Conservation (phyloP, 2,113 vertebrate species). For the Gallinago media region DNA sequence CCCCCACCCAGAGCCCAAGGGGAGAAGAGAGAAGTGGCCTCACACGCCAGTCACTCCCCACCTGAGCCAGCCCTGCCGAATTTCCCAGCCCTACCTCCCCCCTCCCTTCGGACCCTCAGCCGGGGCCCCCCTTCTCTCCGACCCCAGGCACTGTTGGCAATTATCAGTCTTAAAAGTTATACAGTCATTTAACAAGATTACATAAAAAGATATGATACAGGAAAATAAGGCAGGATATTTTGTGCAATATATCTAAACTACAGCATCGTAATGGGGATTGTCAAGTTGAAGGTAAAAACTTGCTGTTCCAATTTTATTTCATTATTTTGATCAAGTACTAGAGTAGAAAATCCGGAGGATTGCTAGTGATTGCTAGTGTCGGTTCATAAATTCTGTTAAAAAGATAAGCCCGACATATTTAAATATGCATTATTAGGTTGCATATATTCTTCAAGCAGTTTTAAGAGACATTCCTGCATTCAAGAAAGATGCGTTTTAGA, state of each 20-base stretch:
- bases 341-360: background rate
- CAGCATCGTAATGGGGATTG: background rate
- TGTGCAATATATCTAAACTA: background rate
- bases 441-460: background rate
- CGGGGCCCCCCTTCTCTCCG: no score
- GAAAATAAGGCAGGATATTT: background rate
- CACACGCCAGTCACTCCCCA: background rate
- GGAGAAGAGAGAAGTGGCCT: background rate
- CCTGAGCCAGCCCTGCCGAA: background rate
- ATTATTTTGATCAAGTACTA: background rate
- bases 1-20: background rate
- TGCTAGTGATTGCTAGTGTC: background rate
- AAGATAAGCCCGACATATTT: background rate
- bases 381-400: conserved; percentile 7
- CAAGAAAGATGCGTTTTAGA: background rate
- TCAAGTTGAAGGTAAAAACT: background rate
- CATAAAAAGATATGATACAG: conserved; percentile 1
- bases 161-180: background rate
- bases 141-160: background rate
- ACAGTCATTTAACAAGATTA: background rate
- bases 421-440: background rate
- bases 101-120: background rate
- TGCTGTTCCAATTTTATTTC: background rate
- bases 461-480: background rate
- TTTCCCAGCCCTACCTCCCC: rapidly evolving